Evolutionary conservation across 2,797 vertebrate genomes (phyloP), one percentile per base, ranked within the genome.

Genomic region (Psittacula echo): DNA sequence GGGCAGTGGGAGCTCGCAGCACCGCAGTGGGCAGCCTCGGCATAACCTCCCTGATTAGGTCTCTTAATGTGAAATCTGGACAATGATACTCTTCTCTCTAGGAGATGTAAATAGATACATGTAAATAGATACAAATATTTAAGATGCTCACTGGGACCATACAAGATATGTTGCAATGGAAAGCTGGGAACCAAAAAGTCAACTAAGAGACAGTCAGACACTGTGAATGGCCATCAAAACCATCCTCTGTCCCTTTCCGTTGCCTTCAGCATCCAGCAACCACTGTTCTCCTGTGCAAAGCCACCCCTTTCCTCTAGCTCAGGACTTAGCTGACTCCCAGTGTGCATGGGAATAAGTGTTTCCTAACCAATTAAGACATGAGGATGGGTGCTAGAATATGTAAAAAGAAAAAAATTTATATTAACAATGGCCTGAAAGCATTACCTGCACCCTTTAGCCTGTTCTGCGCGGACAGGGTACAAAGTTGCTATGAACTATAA

Each of bases 291-390:
- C 17, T 67, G 30, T 41, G 22, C 27, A 39, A 71, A 93, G 39
- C 21, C 44, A 56, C 53, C 22, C 5, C 15, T 62, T 87, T 72
- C 30, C 61, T 71, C 5, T 45, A 34, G 29, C 37, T 66, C 47
- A 45, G 44, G 23, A 18, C 39, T 81, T 21, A 11, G 5, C 2
- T 61, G 32, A 22, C 21, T 81, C 53, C 15, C 32, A 0, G 0
- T 44, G 30, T 54, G 37, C 45, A 13, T 65, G 16, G 26, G 22
- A 72, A 2, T 9, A 47, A 51, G 13, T 73, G 67, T 73, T 89
- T 76, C 37, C 48, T 37, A 73, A 15, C 9, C 0, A 61, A 5
- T 67, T 79, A 82, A 80, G 37, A 14, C 3, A 3, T 37, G 47
- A 27, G 13, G 5, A 37, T 67, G n/a, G 42, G 9, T 73, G n/a